Evolutionary conservation across 1,140 invertebrate genomes (phyloP), one percentile per base, ranked within the genome.

Genomic region (Hirudo medicinalis): DNA sequence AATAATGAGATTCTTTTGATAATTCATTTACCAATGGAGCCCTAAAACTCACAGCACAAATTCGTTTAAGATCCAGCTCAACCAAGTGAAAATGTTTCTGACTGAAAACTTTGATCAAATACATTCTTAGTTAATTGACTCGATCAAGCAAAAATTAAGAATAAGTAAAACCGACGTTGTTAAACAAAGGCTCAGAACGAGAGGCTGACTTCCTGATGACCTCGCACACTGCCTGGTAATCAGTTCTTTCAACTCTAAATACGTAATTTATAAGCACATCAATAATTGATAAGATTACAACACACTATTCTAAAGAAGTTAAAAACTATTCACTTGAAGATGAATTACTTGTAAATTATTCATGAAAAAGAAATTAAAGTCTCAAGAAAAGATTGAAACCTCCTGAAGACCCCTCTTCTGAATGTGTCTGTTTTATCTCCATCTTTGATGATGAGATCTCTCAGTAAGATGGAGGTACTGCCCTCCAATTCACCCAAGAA

Each of bases 401-500:
- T 68, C 19, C 67, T 68, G 67, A 68, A 68, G 22, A 68, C 32
- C 9, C 67, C 67, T 36, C 29, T 68, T 40, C 40, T 68, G n/a
- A 68, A n/a, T 11, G 67, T 36, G 57, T 63, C 29, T 13, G 57
- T 25, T 63, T 63, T 32, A 13, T 63, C 57, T 63, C 15, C 57
- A 22, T 70, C 53, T 49, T 54, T 70, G 40, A 70, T 70, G 32
- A 53, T 70, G 32, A 70, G 22, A 22, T 70, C 69, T n/a, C 53
- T 70, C 29, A 70, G 19, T 53, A 70, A 20, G n/a, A 49, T 22
- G 15, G 69, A 54, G 19, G 69, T 49, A 20, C 32, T 22, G 40
- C 91, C 91, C 79, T 95, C 91, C 63, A 94, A 89, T 79, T 94
- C 90, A 0, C 92, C 92, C 77, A 94, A 94, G 81, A 94, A 95